phyloP scores from a whole-genome alignment of 2,113 vertebrate genomes.

The Hepsetus odoe region DNA sequence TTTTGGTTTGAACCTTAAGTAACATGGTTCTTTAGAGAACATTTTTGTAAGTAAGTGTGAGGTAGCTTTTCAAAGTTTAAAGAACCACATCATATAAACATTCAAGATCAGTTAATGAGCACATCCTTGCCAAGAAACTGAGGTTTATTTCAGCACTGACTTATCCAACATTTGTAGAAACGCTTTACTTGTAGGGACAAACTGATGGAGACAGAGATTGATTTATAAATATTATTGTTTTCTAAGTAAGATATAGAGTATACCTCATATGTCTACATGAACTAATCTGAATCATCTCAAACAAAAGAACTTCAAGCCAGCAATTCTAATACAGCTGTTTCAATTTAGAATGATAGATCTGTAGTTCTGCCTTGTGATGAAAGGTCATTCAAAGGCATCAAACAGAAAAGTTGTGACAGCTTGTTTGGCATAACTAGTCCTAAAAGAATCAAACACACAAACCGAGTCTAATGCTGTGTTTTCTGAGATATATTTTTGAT shows the following conservation, averaged over 20 bases:
- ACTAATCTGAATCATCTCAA: not conserved
- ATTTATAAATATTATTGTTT: conserved; percentile 16
- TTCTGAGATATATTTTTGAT: conserved; percentile 63
- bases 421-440: conserved; percentile 68
- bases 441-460: conserved; percentile 61
- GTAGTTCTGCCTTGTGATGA: conserved; percentile 30
- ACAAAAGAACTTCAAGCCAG: conserved; percentile 18
- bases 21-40: too few relatives aligned
- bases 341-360: conserved; percentile 46
- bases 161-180: not conserved
- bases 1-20: too few relatives aligned
- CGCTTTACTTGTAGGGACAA: not conserved
- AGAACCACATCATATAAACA: too few relatives aligned
- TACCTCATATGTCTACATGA: not conserved
- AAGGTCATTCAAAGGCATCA: conserved; percentile 33
- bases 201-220: not conserved
- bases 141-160: not conserved
- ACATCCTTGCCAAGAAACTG: too few relatives aligned
- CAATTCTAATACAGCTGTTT: conserved; percentile 32
- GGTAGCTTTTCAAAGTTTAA: too few relatives aligned
- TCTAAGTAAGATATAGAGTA: conserved; percentile 2
- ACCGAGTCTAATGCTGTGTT: conserved; percentile 63
- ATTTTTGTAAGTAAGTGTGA: too few relatives aligned
- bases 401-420: conserved; percentile 38
- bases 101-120: too few relatives aligned